Evolutionary conservation across 1,140 invertebrate genomes (phyloP).

Genomic region (Conus betulinus): DNA sequence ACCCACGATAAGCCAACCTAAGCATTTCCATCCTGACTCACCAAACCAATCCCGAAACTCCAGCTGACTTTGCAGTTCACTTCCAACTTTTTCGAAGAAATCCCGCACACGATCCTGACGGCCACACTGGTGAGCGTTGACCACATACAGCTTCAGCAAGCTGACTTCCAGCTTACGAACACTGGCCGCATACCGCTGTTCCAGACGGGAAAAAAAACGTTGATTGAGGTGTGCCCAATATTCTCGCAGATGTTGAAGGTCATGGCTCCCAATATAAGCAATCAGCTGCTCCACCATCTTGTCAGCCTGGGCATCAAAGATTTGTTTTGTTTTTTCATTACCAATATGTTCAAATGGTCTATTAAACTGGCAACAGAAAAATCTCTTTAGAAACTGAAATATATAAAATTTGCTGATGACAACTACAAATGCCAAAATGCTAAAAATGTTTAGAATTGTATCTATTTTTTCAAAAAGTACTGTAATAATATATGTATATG

Average conservation of each 20-base stretch:
- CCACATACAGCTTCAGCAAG: constrained; percentile 91
- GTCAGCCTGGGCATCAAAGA: constrained; percentile 82
- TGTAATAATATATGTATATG: no score
- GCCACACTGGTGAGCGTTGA: constrained; percentile 88
- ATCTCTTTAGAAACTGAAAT: no score
- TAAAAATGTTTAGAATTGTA: no score
- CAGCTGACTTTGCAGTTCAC: constrained; percentile 89
- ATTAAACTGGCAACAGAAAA: no score
- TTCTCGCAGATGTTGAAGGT: constrained; percentile 86
- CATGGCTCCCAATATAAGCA: constrained; percentile 85
- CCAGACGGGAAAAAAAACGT: constrained; percentile 90
- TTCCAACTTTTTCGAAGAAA: constrained; percentile 92
- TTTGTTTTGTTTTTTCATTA: no score
- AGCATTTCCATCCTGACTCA: constrained; percentile 77
- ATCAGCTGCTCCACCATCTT: constrained; percentile 92
- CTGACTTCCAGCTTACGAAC: constrained; percentile 92
- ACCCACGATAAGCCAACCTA: background rate
- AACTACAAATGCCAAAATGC: no score
- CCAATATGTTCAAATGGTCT: no score
- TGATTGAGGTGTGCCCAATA: constrained; percentile 92
- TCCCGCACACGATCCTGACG: constrained; percentile 90
- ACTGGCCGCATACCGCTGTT: constrained; percentile 87
- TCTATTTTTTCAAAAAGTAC: no score
- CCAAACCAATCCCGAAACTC: constrained; percentile 99
- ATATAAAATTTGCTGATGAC: no score